Evolutionary conservation across 2,113 vertebrate species (phyloP), one percentile per base, ranked within the genome.

Genomic region (Menura novaehollandiae): DNA sequence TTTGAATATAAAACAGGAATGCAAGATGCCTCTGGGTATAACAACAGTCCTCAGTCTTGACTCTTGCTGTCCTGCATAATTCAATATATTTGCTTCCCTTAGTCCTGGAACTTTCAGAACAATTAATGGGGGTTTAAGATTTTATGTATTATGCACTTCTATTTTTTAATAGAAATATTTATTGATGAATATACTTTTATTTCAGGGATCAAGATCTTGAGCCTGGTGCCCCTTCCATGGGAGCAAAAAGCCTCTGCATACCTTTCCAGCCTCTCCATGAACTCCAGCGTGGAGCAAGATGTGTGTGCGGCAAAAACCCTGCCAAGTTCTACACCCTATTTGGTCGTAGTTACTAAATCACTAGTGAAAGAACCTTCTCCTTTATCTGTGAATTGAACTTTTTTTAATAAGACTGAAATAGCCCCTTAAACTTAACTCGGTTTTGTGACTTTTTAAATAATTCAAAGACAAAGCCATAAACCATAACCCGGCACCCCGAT

Each of bases 221-320:
- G 93, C 99, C 99, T 43, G 99, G 99, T 13, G 99, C 99, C 46
- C 99, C 99, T 0, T 99, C 99, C 64, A 99, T 99, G 99, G 99
- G 99, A 88, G 99, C 99, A 28, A 99, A 99, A 97, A 99, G 99
- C 90, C 98, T 99, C 43, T 99, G 99, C 87, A 99, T 99, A 97
- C 99, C 99, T 84, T 99, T 99, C 97, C 96, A 98, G 19, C 99
- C 99, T 28, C 98, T 99, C 58, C 59, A 97, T 88, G 97, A 97
- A 32, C 98, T 99, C 85, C 98, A 98, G 74, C 76, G 95, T 5
- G 99, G 98, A 72, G 97, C 98, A 91, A 97, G 95, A 96, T 99
- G 99, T 18, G 84, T 99, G 89, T 98, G 99, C 1, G 97, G 98
- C 96, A 98, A 99, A 96, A 98, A 98, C 85, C 98, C 98, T 5